Conservation (phyloP, 2,797 vertebrate species). For the Cyprinodon diabolis region DNA sequence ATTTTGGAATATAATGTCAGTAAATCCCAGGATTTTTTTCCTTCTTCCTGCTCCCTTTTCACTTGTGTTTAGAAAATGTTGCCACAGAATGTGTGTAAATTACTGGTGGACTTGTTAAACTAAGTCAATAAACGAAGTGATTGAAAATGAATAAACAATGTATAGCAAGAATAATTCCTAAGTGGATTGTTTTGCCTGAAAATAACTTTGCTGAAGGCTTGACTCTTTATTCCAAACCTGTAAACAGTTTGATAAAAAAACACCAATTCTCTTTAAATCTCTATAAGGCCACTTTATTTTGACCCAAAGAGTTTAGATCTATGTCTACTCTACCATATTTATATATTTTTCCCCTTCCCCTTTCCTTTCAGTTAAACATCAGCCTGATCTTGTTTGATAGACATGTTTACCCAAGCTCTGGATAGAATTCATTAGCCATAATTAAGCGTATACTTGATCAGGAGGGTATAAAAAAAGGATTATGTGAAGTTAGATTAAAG, state of each 20-base stretch:
- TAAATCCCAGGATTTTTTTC: no score
- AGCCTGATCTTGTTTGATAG: constrained; percentile 77
- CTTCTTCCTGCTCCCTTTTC: no score
- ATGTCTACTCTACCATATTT: constrained; percentile 53
- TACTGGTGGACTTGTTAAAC: no score
- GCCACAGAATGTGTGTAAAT: no score
- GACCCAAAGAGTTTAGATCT: constrained; percentile 45
- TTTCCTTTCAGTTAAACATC: constrained; percentile 68
- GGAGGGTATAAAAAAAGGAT: constrained; percentile 74
- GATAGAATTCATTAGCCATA: constrained; percentile 82
- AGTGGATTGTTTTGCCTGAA: background rate
- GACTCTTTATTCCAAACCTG: constrained; percentile 46
- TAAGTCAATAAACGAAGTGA: no score
- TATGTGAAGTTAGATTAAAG: constrained; percentile 84
- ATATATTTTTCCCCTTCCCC: constrained; percentile 28
- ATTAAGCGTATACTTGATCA: constrained; percentile 85
- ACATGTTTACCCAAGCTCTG: constrained; percentile 80
- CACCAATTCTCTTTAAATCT: constrained; percentile 28
- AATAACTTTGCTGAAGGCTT: constrained; percentile 43
- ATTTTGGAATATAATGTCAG: no score
- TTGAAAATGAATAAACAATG: background rate
- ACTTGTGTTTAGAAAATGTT: no score
- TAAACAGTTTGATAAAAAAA: constrained; percentile 37
- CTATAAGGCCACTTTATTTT: constrained; percentile 44
- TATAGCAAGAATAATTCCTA: constrained; percentile 1